Evolutionary conservation across 2,113 vertebrate species (phyloP).

Genomic region (Talpa occidentalis): DNA sequence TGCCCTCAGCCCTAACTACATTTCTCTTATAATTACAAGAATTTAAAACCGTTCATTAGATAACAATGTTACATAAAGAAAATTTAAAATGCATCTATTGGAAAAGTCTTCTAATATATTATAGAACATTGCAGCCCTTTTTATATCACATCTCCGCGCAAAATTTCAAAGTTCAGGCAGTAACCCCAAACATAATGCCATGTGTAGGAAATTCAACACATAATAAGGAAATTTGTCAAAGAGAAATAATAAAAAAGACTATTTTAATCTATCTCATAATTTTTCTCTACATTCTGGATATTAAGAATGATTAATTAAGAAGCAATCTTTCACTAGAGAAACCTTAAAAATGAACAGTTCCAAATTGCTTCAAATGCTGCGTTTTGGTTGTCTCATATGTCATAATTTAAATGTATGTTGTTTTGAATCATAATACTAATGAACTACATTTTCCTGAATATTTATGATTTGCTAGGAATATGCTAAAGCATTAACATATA

Average conservation of each 20-base stretch:
- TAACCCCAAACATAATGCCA: neutral
- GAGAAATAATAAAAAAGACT: neutral
- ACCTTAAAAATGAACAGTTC: neutral
- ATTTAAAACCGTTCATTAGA: conserved; percentile 49
- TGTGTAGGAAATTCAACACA: neutral
- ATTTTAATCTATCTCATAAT: neutral
- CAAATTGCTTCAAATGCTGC: conserved; percentile 7
- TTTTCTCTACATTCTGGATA: neutral
- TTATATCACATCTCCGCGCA: neutral
- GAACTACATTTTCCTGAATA: neutral
- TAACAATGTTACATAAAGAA: neutral
- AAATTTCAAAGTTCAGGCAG: neutral
- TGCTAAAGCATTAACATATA: neutral
- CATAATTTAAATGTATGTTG: conserved; percentile 1
- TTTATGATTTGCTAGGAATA: conserved; percentile 23
- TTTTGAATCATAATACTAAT: conserved; percentile 4
- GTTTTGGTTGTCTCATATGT: neutral
- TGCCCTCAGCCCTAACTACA: neutral
- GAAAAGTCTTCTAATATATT: conserved; percentile 30
- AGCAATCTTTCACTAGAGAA: neutral
- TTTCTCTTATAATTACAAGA: conserved; percentile 7
- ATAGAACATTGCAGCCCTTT: neutral
- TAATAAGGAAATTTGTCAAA: neutral
- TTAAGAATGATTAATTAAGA: neutral
- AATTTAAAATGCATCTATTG: conserved; percentile 49